A percentile compares a stretch with the other conserved stretches of the same genome.
Conservation (phyloP, 2,113 vertebrate genomes). For the Leucopsar rothschildi region DNA sequence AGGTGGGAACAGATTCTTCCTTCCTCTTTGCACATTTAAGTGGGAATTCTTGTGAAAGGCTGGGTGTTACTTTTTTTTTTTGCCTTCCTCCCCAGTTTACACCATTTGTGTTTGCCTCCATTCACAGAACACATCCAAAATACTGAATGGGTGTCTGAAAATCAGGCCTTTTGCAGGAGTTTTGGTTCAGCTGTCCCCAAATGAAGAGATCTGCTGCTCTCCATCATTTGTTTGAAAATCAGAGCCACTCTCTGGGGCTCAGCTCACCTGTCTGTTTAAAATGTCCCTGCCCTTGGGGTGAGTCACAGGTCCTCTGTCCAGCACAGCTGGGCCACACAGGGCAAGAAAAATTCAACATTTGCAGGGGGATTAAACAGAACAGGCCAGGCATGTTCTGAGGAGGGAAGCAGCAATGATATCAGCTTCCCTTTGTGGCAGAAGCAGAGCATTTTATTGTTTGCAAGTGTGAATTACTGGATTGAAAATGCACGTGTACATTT, state of each 20-base stretch:
- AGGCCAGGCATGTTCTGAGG: not conserved
- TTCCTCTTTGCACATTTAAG: not conserved
- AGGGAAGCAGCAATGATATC: not conserved
- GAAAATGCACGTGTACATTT: conserved; percentile 7
- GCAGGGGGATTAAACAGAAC: not conserved
- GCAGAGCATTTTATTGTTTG: conserved; percentile 34
- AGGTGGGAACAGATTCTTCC: not conserved
- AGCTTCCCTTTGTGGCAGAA: not conserved
- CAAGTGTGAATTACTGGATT: not conserved
- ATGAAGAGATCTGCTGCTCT: not conserved
- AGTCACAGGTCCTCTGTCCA: not conserved
- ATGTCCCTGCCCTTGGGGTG: not conserved
- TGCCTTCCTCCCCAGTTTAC: not conserved
- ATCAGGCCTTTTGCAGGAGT: fast-evolving
- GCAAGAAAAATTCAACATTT: not conserved
- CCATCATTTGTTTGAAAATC: not conserved
- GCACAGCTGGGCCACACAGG: not conserved
- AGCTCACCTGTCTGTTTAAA: not conserved
- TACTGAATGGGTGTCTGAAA: not conserved
- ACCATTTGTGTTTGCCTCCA: not conserved
- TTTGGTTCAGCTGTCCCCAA: not conserved
- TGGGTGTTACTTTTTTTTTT: not conserved
- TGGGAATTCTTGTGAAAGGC: not conserved
- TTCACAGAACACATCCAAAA: not conserved
- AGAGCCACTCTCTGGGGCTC: not conserved